Base-by-base conservation (phyloP, 2,797 vertebrate species). In the Acrossocheilus fasciatus region DNA sequence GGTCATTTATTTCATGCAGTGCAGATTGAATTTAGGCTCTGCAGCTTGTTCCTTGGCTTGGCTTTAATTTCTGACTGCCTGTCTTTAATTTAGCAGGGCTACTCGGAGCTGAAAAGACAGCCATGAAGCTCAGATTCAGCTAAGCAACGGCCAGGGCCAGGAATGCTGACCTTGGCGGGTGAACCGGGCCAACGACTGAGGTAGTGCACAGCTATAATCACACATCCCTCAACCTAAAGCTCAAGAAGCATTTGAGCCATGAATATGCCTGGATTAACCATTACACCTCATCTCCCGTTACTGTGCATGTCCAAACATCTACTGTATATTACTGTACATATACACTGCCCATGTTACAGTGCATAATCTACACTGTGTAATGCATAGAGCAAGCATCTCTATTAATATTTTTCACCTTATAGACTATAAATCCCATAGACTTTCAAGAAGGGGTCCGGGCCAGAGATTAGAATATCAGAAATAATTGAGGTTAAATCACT, bases 81-180 rank as follows among this genome's bases (percentile, higher is more conserved):
- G 89, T 88, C 70, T 87, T 90, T 88, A 84, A 80, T 84, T 81
- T 85, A 87, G 82, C 82, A 70, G 45, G 84, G 52, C 47, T 86
- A 75, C 89, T 88, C 80, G 84, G 91, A 91, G 89, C 93, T 92
- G 91, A 90, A 92, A 91, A 91, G 68, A 83, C 92, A 90, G 92
- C 89, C 76, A 87, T 34, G 89, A 92, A 88, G 95, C 80, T 93
- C 92, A 94, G 93, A 93, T 93, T 92, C 94, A 92, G 88, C 95
- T 87, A 92, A 93, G 94, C 94, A 94, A 94, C 94, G 88, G 90
- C 72, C 81, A 82, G 50, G 91, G 85, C 80, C 88, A 93, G 94
- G 94, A 96, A 95, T 95, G 94, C 93, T 92, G 94, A 93, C 93
- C 90, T 94, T 94, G 94, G 94, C 93, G 93, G 50, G 88, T 87